Percentiles rank a stretch among this genome's conserved stretches.
Evolutionary conservation across 2,797 vertebrate genomes (phyloP).

Genomic region (Peromyscus melanophrys): DNA sequence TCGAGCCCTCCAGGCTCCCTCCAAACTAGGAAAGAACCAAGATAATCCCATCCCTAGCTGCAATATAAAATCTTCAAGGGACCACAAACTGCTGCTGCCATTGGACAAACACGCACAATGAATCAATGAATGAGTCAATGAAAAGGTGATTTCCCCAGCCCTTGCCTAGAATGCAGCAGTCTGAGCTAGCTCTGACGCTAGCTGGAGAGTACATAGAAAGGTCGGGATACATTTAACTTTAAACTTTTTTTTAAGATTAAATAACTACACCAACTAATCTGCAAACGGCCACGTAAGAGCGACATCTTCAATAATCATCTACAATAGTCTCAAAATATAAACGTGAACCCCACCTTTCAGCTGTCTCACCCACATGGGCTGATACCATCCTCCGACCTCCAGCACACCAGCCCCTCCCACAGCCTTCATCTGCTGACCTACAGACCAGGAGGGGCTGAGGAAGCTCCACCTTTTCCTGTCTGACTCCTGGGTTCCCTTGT

Average conservation of each 20-base stretch:
- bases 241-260: not conserved
- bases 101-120: not conserved
- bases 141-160: not conserved
- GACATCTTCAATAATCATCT: not conserved
- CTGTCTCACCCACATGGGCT: not conserved
- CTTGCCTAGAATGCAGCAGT: not conserved
- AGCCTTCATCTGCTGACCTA: not conserved
- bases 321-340: slow-evolving; percentile 18
- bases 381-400: not conserved
- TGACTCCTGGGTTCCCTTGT: not conserved
- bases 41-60: not conserved
- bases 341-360: not conserved
- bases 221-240: not conserved
- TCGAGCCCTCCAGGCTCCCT: not conserved
- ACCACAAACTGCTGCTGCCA: not conserved
- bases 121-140: not conserved
- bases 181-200: not conserved
- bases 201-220: not conserved
- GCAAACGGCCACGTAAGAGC: slow-evolving; percentile 20
- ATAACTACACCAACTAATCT: not conserved
- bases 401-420: not conserved
- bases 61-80: not conserved
- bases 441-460: not conserved
- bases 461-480: not conserved
- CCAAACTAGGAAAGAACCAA: not conserved